Base-by-base conservation (phyloP, 1,140 invertebrate genomes). In the Ericerus pela region DNA sequence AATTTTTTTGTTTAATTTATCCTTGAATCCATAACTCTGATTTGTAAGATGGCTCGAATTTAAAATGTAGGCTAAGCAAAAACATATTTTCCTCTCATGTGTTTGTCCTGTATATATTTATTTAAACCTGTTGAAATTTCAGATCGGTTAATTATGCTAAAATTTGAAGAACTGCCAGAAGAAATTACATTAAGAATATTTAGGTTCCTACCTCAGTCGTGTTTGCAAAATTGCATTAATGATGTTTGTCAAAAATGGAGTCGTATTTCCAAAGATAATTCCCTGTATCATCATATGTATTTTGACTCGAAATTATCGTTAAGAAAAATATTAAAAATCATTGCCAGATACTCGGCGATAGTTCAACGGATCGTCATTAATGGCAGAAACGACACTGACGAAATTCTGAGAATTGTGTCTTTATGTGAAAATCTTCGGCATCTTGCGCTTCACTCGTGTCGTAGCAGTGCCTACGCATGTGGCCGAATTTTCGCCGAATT, bases 101-200 rank as follows among this genome's bases (percentile, higher is more conserved):
- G n/a, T n/a, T n/a, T n/a, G n/a, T n/a, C n/a, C n/a, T n/a, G n/a
- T n/a, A n/a, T n/a, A n/a, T n/a, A n/a, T n/a, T n/a, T n/a, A n/a
- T n/a, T n/a, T n/a, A n/a, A n/a, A n/a, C n/a, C n/a, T n/a, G n/a
- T n/a, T n/a, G n/a, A n/a, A n/a, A n/a, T n/a, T n/a, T n/a, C n/a
- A n/a, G n/a, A n/a, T n/a, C n/a, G n/a, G n/a, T n/a, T n/a, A n/a
- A n/a, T n/a, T n/a, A 47, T 47, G 41, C 20, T 24, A 18, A 24
- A 10, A 47, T 47, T 47, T 24, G 41, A 47, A 12, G 20, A 47
- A 10, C 20, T 47, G 8, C 41, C 41, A 3, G 41, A 47, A 47
- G 41, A 47, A 47, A 47, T 47, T 47, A 14, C 26, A 24, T 22
- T 47, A 24, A 47, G 26, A 22, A 22, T 47, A 47, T 47, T 47